Conservation (phyloP, 92 coral and sea anemone genomes). For the Porites divaricata region DNA sequence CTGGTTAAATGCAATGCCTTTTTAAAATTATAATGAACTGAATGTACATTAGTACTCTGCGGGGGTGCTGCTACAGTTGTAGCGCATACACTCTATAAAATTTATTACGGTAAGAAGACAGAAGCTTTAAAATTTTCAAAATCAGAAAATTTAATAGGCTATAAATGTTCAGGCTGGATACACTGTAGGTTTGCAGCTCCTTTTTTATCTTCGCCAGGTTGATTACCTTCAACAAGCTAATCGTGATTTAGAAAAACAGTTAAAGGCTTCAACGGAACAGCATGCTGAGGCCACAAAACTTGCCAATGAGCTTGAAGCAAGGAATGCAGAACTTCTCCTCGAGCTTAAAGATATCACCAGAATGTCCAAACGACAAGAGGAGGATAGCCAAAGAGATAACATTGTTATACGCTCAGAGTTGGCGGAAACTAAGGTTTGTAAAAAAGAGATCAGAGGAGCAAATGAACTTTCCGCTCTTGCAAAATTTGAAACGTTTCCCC, state of each 20-base stretch:
- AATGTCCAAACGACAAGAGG: conserved; percentile 76
- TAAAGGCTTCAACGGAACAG: conserved; percentile 74
- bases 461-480: not conserved
- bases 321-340: conserved; percentile 84
- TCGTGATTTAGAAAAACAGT: conserved; percentile 90
- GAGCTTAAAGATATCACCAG: conserved; percentile 86
- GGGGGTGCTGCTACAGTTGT: too few relatives aligned
- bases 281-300: conserved; percentile 71
- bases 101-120: too few relatives aligned
- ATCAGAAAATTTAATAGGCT: too few relatives aligned
- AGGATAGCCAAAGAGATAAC: conserved; percentile 83
- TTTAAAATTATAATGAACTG: too few relatives aligned
- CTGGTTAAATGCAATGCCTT: too few relatives aligned
- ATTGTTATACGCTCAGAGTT: conserved; percentile 72
- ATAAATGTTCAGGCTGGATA: too few relatives aligned
- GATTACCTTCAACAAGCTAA: conserved; percentile 99
- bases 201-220: conserved; percentile 55
- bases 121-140: too few relatives aligned
- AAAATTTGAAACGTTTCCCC: too few relatives aligned
- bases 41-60: too few relatives aligned
- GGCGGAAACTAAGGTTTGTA: conserved; percentile 81
- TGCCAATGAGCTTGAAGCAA: conserved; percentile 78
- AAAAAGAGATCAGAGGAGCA: not conserved
- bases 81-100: too few relatives aligned
- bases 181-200: too few relatives aligned